Evolutionary conservation across 2,888 invertebrate species (phyloP).

Genomic region (Drosophila affinis): DNA sequence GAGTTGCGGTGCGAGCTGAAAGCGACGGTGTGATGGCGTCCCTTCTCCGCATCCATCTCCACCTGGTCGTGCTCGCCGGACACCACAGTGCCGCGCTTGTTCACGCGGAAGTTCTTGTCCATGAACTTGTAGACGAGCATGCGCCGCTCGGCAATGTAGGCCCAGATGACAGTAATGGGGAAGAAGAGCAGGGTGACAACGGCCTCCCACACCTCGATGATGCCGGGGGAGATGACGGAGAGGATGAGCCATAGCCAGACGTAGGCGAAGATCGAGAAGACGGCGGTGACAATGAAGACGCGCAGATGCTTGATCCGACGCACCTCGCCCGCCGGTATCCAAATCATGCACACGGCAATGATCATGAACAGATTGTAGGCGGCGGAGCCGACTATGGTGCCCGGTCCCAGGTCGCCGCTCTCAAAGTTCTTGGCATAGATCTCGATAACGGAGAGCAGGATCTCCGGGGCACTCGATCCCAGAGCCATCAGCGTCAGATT

Average conservation of each 20-base stretch:
- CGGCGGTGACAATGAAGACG: conserved; percentile 98
- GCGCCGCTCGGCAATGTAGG: conserved; percentile 97
- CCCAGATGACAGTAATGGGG: conserved; percentile 97
- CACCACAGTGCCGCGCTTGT: conserved; percentile 94
- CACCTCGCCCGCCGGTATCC: conserved; percentile 95
- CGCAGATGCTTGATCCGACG: conserved; percentile 97
- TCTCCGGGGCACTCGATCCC: conserved; percentile 99
- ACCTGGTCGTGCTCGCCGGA: conserved; percentile 91
- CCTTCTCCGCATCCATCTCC: conserved; percentile 85
- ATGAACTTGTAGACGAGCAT: conserved; percentile 93
- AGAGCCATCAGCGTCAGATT: conserved; percentile 99
- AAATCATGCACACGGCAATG: conserved; percentile 96
- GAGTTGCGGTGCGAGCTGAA: background rate
- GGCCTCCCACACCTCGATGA: conserved; percentile 99
- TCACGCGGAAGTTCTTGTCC: conserved; percentile 95
- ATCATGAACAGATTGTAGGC: conserved; percentile 99
- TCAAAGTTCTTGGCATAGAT: conserved; percentile 97
- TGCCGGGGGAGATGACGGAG: conserved; percentile 92
- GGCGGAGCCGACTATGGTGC: conserved; percentile 99
- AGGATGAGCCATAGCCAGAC: conserved; percentile 99
- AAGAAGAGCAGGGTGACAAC: conserved; percentile 97
- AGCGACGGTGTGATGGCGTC: conserved; percentile 39
- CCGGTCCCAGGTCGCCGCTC: conserved; percentile 98
- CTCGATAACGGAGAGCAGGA: conserved; percentile 98
- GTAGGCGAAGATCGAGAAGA: conserved; percentile 99